A percentile compares a stretch with the other conserved stretches of the same genome.
Evolutionary conservation across 2,797 vertebrate genomes (phyloP).

Genomic region (Malurus leucopterus): DNA sequence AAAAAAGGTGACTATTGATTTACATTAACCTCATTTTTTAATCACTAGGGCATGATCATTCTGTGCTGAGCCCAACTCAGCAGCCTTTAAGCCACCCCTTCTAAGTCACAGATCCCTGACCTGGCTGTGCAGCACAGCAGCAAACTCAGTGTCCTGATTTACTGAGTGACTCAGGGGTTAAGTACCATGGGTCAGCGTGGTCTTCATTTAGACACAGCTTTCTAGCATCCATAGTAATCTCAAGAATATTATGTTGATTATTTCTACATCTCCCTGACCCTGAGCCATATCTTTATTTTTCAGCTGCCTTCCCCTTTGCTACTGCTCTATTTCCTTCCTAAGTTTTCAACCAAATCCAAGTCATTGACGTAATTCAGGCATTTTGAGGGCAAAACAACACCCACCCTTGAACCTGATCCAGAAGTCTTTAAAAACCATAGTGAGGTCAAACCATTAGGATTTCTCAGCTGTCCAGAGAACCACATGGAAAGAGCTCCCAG

Average conservation of each 20-base stretch:
- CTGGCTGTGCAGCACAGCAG: neutral
- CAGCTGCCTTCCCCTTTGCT: neutral
- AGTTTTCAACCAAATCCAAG: neutral
- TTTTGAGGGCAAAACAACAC: conserved; percentile 22
- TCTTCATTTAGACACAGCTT: neutral
- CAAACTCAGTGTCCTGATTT: neutral
- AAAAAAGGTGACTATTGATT: neutral
- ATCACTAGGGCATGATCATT: neutral
- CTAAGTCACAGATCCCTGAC: neutral
- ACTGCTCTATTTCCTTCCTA: conserved; percentile 18
- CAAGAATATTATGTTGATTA: neutral
- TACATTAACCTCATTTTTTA: neutral
- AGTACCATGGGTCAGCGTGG: neutral
- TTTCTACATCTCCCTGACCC: neutral
- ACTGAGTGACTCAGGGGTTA: neutral
- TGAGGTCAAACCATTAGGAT: neutral
- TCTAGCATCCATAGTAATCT: neutral
- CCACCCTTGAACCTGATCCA: conserved; percentile 28
- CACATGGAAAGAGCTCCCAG: neutral
- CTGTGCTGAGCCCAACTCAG: neutral
- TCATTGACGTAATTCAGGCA: conserved; percentile 19
- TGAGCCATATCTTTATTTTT: conserved; percentile 14
- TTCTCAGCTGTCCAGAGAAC: neutral
- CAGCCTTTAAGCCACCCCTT: neutral
- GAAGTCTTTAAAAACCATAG: neutral